These are phyloP conservation scores for Gnathonemus echidnorhynchus DNA, from an alignment of 2,113 vertebrate genomes.

Conservation along the genomic window DNA sequence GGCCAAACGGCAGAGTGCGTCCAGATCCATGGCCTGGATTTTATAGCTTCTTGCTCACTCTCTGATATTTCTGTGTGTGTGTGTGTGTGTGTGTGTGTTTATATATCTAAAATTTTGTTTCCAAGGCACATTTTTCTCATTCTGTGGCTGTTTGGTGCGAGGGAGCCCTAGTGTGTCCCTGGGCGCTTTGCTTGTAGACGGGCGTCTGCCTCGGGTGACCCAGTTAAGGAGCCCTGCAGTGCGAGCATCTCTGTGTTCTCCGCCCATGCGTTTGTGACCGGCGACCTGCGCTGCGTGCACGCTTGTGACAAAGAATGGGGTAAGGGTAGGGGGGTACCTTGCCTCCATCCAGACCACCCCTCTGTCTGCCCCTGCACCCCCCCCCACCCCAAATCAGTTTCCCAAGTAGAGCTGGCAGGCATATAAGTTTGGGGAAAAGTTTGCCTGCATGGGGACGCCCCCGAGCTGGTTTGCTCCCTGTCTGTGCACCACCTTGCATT, in stretches of 20 bases:
- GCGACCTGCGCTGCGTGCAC: neutral
- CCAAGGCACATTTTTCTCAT: constrained; percentile 6
- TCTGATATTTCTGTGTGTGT: neutral
- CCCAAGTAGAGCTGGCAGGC: constrained; percentile 31
- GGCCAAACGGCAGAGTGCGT: neutral
- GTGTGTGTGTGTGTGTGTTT: neutral
- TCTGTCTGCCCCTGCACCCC: constrained; percentile 7
- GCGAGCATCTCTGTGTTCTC: neutral
- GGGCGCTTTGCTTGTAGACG: neutral
- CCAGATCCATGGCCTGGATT: neutral
- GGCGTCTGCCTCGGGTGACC: neutral
- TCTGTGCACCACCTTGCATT: constrained; percentile 51
- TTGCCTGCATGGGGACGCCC: constrained; percentile 24
- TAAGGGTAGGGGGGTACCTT: neutral
- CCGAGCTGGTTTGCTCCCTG: constrained; percentile 38
- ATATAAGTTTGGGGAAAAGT: constrained; percentile 8
- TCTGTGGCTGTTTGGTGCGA: neutral
- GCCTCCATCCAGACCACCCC: neutral
- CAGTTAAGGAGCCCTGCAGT: neutral
- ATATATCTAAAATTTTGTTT: neutral
- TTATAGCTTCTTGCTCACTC: constrained; percentile 5
- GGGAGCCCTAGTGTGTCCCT: neutral
- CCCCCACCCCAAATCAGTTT: neutral
- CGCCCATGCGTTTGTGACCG: neutral
- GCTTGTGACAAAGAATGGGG: too few species aligned